Percentiles rank a stretch among this genome's conserved stretches.
Conservation (phyloP, 2,888 invertebrate species). For the Bugulina stolonifera region DNA sequence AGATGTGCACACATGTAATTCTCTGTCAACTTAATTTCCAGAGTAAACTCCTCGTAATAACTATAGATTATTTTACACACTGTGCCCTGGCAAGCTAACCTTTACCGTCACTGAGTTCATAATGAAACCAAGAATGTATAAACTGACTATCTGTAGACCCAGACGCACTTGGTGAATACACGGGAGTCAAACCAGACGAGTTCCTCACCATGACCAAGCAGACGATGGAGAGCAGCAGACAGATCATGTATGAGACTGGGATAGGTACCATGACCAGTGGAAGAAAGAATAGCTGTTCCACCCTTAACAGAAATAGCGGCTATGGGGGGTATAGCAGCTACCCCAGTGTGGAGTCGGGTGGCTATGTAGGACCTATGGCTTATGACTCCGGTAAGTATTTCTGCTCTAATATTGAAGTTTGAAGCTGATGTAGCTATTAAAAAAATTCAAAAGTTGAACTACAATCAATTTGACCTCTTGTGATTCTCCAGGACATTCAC, state of each 20-base stretch:
- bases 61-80: too few species aligned
- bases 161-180: background rate
- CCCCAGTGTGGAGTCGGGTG: background rate
- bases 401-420: too few species aligned
- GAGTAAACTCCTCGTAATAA: too few species aligned
- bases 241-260: background rate
- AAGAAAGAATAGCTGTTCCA: background rate
- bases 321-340: background rate
- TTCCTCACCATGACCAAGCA: background rate
- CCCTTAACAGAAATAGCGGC: background rate
- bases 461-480: too few species aligned
- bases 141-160: background rate
- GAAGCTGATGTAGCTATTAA: too few species aligned
- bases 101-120: too few species aligned
- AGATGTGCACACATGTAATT: too few species aligned
- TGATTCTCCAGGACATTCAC: too few species aligned
- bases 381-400: slow-evolving; percentile 9
- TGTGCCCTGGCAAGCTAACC: too few species aligned
- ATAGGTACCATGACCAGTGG: background rate
- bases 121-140: too few species aligned
- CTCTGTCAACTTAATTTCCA: too few species aligned
- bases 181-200: background rate
- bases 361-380: background rate
- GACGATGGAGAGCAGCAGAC: background rate
- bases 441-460: too few species aligned